Base-by-base conservation (phyloP, 1,140 invertebrate genomes). In the Leptinotarsa lineolata region DNA sequence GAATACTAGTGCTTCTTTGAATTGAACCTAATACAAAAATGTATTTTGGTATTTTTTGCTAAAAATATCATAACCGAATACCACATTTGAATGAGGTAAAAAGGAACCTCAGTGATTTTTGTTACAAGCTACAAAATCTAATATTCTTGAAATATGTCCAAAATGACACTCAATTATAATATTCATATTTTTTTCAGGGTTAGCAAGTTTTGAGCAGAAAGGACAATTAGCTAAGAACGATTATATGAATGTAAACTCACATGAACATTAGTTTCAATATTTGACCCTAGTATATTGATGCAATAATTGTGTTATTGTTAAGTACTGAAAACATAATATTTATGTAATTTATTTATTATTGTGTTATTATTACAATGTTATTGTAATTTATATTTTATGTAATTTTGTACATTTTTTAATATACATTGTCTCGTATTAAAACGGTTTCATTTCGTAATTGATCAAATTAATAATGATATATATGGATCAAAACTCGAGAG, bases 351-450 rank as follows among this genome's bases (percentile, higher is more conserved):
- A 68, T 78, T 73, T 73, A 64, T 67, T 74, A 72, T 59, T 75
- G 63, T 76, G 65, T 72, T 72, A 73, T 66, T 74, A 73, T 66
- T 64, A 64, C 64, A 74, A 65, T 60, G 73, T 54, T 72, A 67
- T 68, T 68, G 44, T 68, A 68, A 45, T 77, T 74, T 76, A 70
- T 78, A 72, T 74, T 73, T 72, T 76, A 75, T 74, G 39, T 78
- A 74, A 72, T 74, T 76, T 78, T 76, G 75, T 76, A 78, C 77
- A 78, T 76, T 78, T 76, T 77, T 71, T 60, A 72, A 72, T 66
- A 72, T 45, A 66, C 48, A 54, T 16, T n/a, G 48, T 54, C 48
- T 16, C 48, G 30, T 39, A 39, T 39, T 0, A 39, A 39, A 39
- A 39, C 11, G 8, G 30, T 39, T 39, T 39, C 0, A 39, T 39